A percentile compares a stretch with the other conserved stretches of the same genome.
Evolutionary conservation across 1,140 invertebrate genomes (phyloP).

Genomic region (Drosophila santomea): DNA sequence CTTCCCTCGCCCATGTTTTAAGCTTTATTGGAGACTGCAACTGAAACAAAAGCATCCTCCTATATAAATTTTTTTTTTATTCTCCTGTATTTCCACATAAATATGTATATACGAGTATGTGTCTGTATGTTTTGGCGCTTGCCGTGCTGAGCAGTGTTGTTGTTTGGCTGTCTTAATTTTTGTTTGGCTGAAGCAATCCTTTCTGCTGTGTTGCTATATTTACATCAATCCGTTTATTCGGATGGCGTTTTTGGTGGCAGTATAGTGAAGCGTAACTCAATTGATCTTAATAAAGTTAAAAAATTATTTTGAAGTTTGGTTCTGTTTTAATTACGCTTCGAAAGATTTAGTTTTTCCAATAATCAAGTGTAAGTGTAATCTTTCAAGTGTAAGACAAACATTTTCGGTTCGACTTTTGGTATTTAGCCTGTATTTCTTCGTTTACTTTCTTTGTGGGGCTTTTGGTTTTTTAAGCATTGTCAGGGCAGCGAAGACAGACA

Average conservation of each 20-base stretch:
- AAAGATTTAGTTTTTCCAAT: neutral
- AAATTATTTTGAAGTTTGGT: too few species aligned
- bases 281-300: neutral
- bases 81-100: neutral
- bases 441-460: constrained; percentile 21
- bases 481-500: constrained; percentile 40
- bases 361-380: neutral
- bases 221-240: constrained; percentile 19
- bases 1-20: constrained; percentile 40
- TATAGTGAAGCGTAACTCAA: constrained; percentile 5
- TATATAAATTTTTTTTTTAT: constrained; percentile 1
- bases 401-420: neutral
- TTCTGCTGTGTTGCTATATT: constrained; percentile 27
- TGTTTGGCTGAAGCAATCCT: constrained; percentile 35
- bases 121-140: constrained; percentile 45
- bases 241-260: neutral
- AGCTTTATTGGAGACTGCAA: constrained; percentile 47
- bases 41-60: constrained; percentile 34
- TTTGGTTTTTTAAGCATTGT: constrained; percentile 34
- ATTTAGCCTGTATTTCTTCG: constrained; percentile 4
- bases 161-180: constrained; percentile 17
- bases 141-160: constrained; percentile 35
- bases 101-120: neutral
- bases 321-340: neutral
- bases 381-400: too few species aligned